Percentiles rank a stretch among this genome's conserved stretches.
These are phyloP conservation scores for Dallia pectoralis DNA, from an alignment of 2,797 vertebrate species.

Conservation along the genomic window DNA sequence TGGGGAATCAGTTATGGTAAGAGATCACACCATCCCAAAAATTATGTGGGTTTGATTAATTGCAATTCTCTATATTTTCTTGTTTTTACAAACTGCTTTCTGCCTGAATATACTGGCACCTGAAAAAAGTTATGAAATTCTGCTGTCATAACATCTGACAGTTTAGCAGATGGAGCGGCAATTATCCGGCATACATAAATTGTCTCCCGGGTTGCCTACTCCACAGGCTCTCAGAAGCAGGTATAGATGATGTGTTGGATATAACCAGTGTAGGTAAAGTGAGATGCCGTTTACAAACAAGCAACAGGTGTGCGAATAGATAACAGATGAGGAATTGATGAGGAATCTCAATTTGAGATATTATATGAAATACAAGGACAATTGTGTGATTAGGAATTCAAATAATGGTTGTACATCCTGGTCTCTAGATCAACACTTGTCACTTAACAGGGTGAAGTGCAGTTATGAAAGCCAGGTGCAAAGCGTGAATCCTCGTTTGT, in stretches of 20 bases:
- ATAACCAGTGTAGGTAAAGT: background rate
- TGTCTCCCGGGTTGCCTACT: background rate
- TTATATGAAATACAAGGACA: background rate
- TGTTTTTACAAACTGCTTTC: background rate
- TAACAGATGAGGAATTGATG: too few relatives aligned
- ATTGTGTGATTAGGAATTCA: background rate
- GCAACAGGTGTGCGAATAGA: background rate
- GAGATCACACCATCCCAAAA: background rate
- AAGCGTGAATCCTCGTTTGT: too few relatives aligned
- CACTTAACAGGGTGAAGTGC: too few relatives aligned
- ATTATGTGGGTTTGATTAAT: background rate
- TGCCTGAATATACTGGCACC: background rate
- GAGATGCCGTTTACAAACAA: background rate
- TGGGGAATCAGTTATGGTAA: background rate
- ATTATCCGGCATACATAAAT: conserved; percentile 1
- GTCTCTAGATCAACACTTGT: too few relatives aligned
- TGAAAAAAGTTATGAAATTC: background rate
- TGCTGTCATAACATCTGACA: background rate
- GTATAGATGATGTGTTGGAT: background rate
- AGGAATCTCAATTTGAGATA: background rate
- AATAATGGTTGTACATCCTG: too few relatives aligned
- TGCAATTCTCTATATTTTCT: background rate
- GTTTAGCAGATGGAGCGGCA: background rate
- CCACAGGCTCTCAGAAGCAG: background rate
- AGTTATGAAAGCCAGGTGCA: too few relatives aligned